A percentile compares a stretch with the other conserved stretches of the same genome.
Conservation (phyloP, 2,888 invertebrate species). For the Onthophagus sagittarius region DNA sequence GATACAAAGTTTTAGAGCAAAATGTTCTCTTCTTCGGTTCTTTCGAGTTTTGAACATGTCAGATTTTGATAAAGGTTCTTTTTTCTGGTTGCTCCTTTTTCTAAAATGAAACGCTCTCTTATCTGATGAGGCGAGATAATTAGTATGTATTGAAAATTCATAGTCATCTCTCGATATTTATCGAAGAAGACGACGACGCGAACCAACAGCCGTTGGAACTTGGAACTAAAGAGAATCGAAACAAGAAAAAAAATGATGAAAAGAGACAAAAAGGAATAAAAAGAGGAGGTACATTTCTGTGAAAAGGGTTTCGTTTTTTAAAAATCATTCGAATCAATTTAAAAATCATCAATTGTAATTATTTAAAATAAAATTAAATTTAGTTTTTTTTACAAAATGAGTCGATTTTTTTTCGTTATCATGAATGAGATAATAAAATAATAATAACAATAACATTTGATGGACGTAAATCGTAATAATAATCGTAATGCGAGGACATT, state of each 20-base stretch:
- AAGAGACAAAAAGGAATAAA: neutral
- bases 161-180: constrained; percentile 47
- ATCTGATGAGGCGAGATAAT: constrained; percentile 48
- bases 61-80: constrained; percentile 32
- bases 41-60: constrained; percentile 26
- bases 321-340: neutral
- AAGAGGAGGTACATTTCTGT: neutral
- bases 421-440: neutral
- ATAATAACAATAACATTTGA: neutral
- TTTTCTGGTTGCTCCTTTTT: constrained; percentile 36
- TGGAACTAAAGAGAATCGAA: neutral
- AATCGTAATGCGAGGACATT: neutral
- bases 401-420: neutral
- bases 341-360: neutral
- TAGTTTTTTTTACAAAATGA: neutral
- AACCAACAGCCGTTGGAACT: no score
- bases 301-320: neutral
- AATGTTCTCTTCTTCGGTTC: neutral
- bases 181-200: constrained; percentile 30
- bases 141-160: constrained; percentile 50
- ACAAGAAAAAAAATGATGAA: neutral
- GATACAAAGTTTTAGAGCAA: neutral
- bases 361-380: neutral
- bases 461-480: neutral
- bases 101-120: constrained; percentile 44